Conservation (phyloP, 2,797 vertebrate species). For the Acanthiza pusilla region DNA sequence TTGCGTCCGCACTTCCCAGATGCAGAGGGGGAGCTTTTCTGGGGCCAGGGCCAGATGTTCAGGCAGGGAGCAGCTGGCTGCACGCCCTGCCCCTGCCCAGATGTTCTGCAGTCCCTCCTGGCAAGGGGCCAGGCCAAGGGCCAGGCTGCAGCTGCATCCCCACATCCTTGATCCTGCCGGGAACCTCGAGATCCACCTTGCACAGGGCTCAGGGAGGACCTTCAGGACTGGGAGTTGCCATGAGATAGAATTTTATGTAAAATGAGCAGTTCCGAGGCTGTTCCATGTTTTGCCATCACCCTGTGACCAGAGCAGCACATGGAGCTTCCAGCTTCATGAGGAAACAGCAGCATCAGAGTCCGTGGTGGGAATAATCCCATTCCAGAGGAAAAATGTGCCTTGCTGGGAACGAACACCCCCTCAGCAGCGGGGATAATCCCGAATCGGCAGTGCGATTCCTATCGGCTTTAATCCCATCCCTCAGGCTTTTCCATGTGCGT, state of each 20-base stretch:
- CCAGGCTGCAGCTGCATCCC: neutral
- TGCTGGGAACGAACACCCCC: neutral
- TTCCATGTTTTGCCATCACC: fast-evolving
- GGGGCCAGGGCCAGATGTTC: neutral
- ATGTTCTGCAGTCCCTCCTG: neutral
- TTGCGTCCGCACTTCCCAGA: neutral
- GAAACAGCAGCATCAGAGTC: neutral
- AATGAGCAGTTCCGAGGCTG: fast-evolving
- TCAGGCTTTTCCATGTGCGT: neutral
- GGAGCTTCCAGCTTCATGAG: neutral
- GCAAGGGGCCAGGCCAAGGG: neutral
- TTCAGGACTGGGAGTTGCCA: too few relatives aligned
- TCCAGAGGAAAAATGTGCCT: neutral
- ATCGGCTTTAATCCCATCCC: neutral
- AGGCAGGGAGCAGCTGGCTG: neutral
- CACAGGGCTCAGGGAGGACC: fast-evolving
- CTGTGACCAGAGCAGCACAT: neutral
- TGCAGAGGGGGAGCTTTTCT: neutral
- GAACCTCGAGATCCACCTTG: fast-evolving
- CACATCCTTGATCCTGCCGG: neutral
- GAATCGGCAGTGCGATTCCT: neutral
- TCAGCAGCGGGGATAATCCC: neutral
- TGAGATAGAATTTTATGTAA: neutral
- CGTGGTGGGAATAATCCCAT: neutral
- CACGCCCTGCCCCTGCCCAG: neutral